Evolutionary conservation across 1,140 invertebrate genomes (phyloP).

Genomic region (Drosophila ananassae): DNA sequence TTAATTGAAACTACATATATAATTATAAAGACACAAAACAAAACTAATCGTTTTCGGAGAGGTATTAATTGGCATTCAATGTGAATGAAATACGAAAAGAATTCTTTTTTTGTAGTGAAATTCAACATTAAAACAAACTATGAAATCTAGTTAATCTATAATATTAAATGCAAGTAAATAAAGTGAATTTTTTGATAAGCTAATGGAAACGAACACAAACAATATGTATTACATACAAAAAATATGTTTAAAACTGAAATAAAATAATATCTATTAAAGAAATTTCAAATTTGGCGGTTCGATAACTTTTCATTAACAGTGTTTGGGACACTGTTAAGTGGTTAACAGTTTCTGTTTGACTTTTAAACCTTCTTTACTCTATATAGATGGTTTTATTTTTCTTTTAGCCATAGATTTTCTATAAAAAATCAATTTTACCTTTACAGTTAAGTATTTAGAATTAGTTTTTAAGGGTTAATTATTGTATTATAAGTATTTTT

Average conservation of each 20-base stretch:
- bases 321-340: no score
- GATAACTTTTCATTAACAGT: background rate
- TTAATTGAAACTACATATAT: slow-evolving; percentile 35
- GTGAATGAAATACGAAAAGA: slow-evolving; percentile 42
- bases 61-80: slow-evolving; percentile 63
- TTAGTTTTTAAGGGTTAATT: no score
- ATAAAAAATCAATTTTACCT: no score
- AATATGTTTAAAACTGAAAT: slow-evolving; percentile 55
- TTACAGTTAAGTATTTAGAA: no score
- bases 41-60: slow-evolving; percentile 27
- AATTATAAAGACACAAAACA: slow-evolving; percentile 18
- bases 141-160: slow-evolving; percentile 65
- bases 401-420: no score
- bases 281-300: slow-evolving; percentile 9
- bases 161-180: slow-evolving; percentile 10
- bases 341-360: no score
- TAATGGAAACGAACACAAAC: slow-evolving; percentile 48
- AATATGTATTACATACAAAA: slow-evolving; percentile 70
- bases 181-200: slow-evolving; percentile 71
- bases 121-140: slow-evolving; percentile 51
- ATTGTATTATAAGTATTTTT: no score
- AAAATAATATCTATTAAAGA: slow-evolving; percentile 31
- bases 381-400: no score
- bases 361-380: no score
- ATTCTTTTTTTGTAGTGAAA: slow-evolving; percentile 71